Evolutionary conservation across 2,797 vertebrate species (phyloP).

Genomic region (Pangasius djambal): DNA sequence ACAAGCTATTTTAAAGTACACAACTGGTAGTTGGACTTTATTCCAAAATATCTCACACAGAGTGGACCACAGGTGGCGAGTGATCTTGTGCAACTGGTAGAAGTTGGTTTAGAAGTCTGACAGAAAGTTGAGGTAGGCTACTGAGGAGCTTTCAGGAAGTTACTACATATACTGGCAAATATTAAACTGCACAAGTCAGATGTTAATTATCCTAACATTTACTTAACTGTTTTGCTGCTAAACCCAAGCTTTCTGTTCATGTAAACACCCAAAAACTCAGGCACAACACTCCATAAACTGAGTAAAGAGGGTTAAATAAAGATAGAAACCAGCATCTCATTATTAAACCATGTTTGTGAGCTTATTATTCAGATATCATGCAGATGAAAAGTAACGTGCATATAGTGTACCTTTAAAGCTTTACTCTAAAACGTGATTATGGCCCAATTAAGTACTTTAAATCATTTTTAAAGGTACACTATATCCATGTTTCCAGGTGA

Average conservation of each 20-base stretch:
- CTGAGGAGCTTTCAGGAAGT: neutral
- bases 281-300: neutral
- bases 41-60: constrained; percentile 5
- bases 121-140: neutral
- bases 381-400: neutral
- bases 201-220: neutral
- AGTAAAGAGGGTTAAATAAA: neutral
- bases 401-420: neutral
- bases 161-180: neutral
- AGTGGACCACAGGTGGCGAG: neutral
- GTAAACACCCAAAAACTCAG: neutral
- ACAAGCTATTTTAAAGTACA: constrained; percentile 12
- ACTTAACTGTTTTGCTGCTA: neutral
- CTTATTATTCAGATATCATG: neutral
- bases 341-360: neutral
- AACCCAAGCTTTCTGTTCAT: neutral
- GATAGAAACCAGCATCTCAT: neutral
- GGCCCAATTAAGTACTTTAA: neutral
- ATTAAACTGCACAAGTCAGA: neutral
- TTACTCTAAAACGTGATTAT: neutral
- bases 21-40: neutral
- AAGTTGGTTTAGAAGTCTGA: neutral
- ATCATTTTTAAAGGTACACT: neutral
- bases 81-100: neutral
- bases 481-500: neutral